Base-by-base conservation (phyloP, 2,888 invertebrate species). In the Zele albiditarsus region DNA sequence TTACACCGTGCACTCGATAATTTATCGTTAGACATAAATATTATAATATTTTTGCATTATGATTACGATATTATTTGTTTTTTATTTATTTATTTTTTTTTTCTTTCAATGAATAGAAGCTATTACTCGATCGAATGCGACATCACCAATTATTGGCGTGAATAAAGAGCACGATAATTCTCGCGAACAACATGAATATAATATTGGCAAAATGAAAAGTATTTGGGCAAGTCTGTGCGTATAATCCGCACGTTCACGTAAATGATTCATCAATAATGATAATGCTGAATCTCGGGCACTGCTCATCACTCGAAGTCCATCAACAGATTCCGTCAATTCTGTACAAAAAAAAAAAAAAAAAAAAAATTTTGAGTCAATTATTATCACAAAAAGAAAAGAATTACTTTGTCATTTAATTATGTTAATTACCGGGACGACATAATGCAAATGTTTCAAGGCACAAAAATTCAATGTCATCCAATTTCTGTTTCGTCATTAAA, bases 361-460 rank as follows among this genome's bases (percentile, higher is more conserved):
- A n/a, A n/a, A n/a, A n/a, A n/a, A n/a, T n/a, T n/a, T 14, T 38
- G 8, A 25, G 16, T 65, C n/a, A 27, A 57, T 62, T 31, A 38
- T 38, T 58, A 63, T 25, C 63, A n/a, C 25, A 49, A 27, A 23
- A 46, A 23, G 70, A 58, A 23, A 69, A 58, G 42, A 46, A 12
- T 2, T 53, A 12, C 68, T 71, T 16, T n/a, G 46, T n/a, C 1
- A 2, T 53, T n/a, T 23, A 57, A 49, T 33, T 25, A 23, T 25
- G 49, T 71, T 63, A 31, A 67, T 83, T 83, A 92, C 91, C 91
- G 83, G 90, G 90, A 16, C 91, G 87, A 76, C 91, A 91, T 16
- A 92, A 84, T 27, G 90, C 87, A 25, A 91, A 86, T 0, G 91
- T 90, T 83, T 92, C 91, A 28, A 92, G 81, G 66, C 90, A 86